These are phyloP conservation scores for Tricholaema leucomelas DNA, from an alignment of 2,113 vertebrate genomes.

Conservation along the genomic window DNA sequence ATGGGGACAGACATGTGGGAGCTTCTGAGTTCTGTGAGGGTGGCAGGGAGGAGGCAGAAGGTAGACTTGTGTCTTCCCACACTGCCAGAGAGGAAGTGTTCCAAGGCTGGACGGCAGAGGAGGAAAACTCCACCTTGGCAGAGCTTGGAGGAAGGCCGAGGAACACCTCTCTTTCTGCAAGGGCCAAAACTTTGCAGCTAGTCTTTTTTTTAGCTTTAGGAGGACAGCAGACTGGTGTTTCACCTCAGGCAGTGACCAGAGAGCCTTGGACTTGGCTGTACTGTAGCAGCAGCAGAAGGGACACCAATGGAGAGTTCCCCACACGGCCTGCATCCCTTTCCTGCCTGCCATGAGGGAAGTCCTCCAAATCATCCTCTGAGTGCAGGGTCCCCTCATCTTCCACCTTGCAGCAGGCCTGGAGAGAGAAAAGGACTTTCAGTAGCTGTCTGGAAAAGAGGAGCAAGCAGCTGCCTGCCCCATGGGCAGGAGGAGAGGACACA, in stretches of 20 bases:
- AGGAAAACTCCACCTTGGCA: not conserved
- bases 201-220: not conserved
- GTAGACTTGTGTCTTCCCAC: not conserved
- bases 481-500: not conserved
- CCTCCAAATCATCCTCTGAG: not conserved
- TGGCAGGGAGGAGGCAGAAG: not conserved
- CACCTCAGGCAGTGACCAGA: not conserved
- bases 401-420: not conserved
- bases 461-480: not conserved
- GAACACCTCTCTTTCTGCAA: not conserved
- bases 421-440: not conserved
- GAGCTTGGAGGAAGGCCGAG: not conserved
- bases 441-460: not conserved
- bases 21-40: rapidly evolving
- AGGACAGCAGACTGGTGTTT: not conserved
- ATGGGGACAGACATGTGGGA: rapidly evolving
- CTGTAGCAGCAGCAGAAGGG: not conserved
- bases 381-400: not conserved
- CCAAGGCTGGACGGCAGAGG: not conserved
- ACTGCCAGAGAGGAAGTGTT: not conserved
- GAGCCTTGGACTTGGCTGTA: not conserved
- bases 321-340: not conserved
- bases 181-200: not conserved
- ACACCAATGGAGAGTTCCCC: not conserved
- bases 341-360: not conserved